These are phyloP conservation scores for Siderastrea radians DNA, from an alignment of 92 coral and sea anemone genomes.

Conservation along the genomic window DNA sequence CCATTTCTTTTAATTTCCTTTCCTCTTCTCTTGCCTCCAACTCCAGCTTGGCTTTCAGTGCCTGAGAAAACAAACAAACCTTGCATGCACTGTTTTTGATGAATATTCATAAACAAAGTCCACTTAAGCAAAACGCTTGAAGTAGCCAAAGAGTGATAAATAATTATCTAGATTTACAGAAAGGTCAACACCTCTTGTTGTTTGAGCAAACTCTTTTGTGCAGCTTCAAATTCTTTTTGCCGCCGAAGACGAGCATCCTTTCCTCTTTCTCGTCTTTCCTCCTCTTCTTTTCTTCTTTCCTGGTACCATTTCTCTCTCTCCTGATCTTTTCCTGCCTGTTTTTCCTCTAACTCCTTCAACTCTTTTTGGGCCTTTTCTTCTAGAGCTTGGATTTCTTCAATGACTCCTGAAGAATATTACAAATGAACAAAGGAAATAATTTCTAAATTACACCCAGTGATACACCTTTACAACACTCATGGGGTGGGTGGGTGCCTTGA, in stretches of 20 bases:
- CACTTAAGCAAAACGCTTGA: background rate
- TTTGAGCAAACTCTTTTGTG: slow-evolving; percentile 67
- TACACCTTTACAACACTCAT: too few relatives aligned
- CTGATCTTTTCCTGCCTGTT: slow-evolving; percentile 75
- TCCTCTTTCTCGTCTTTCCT: slow-evolving; percentile 69
- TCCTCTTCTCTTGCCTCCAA: slow-evolving; percentile 71
- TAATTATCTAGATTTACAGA: background rate
- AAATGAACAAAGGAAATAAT: background rate
- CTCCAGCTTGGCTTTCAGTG: slow-evolving; percentile 57
- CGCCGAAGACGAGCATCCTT: slow-evolving; percentile 72
- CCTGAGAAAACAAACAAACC: slow-evolving; percentile 16
- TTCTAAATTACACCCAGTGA: background rate
- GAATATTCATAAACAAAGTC: too few relatives aligned
- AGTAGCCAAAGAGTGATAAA: too few relatives aligned
- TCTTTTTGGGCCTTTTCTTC: slow-evolving; percentile 86
- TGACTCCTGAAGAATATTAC: background rate
- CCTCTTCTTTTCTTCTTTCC: slow-evolving; percentile 82
- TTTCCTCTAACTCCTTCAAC: slow-evolving; percentile 81
- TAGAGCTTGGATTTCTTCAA: slow-evolving; percentile 52
- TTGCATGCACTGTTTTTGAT: background rate
- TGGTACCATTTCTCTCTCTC: slow-evolving; percentile 72
- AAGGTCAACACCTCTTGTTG: slow-evolving; percentile 74
- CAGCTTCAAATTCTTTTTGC: slow-evolving; percentile 73
- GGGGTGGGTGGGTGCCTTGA: too few relatives aligned
- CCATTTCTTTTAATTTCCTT: slow-evolving; percentile 63